These are phyloP conservation scores for Macropis europaea DNA, from an alignment of 2,888 invertebrate species.

Conservation along the genomic window DNA sequence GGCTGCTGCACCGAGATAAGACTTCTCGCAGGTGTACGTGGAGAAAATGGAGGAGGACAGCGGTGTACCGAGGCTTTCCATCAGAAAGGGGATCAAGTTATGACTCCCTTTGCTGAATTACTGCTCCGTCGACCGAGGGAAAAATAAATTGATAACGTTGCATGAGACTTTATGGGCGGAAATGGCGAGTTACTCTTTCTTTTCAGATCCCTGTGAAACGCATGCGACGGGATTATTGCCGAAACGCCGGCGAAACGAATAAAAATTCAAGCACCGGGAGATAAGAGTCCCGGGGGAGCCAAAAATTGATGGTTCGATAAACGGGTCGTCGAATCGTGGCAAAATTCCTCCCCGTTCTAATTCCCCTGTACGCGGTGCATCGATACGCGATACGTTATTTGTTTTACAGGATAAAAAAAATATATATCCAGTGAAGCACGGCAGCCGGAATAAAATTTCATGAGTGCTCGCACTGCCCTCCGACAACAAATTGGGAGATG, in stretches of 20 bases:
- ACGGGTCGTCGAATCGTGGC: no score
- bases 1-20: constrained; percentile 59
- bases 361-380: constrained; percentile 4
- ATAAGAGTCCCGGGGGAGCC: no score
- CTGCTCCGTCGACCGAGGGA: constrained; percentile 9
- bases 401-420: constrained; percentile 6
- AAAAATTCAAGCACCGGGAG: no score
- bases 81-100: constrained; percentile 41
- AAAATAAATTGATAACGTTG: constrained; percentile 57
- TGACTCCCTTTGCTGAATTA: constrained; percentile 42
- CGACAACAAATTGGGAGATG: not conserved
- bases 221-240: constrained; percentile 26
- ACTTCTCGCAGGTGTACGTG: constrained; percentile 46
- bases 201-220: constrained; percentile 7
- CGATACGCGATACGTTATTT: constrained; percentile 25
- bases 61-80: constrained; percentile 21
- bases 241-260: not conserved
- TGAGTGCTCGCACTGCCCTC: not conserved
- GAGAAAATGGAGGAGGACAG: constrained; percentile 48
- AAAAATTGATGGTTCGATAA: no score
- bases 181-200: constrained; percentile 19
- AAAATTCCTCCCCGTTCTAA: constrained; percentile 9
- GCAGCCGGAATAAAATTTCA: not conserved
- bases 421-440: not conserved
- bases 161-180: constrained; percentile 42